Base-by-base conservation (phyloP, 2,113 vertebrate species). In the Ctenodactylus gundi region DNA sequence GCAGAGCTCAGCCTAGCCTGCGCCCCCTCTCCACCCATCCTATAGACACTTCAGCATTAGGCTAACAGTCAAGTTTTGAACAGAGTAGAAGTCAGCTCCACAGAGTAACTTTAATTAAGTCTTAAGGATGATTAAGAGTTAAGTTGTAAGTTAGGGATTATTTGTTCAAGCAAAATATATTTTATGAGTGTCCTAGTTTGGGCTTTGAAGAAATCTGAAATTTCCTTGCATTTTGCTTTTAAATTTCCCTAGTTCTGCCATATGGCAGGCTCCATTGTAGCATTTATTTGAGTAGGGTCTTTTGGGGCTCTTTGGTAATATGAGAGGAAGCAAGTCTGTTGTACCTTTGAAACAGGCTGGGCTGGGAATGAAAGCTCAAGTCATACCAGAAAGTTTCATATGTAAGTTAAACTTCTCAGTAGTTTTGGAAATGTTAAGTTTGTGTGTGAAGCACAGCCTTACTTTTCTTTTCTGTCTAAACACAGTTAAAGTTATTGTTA, bases 391-490 rank as follows among this genome's bases (percentile, higher is more conserved):
- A 53, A 85, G 55, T 80, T 91, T 87, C 64, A 55, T 67, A n/a
- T 90, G 81, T 84, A 68, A 65, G 85, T 93, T 83, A 70, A 75
- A 85, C 85, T 89, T 72, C 73, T 64, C 51, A 81, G 49, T 89
- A 81, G 70, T 93, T 93, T 82, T 44, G 58, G 68, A 88, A 95
- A 94, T 67, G 89, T 95, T 93, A 60, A 46, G 49, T 91, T 96
- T 92, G n/a, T 88, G 70, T 89, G 93, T 94, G 93, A 87, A 94
- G 49, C 95, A 70, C 88, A 93, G 94, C 92, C 92, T 96, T 96
- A 92, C 76, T 96, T 95, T 97, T 88, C 96, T 97, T 97, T 94
- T 96, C 93, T 95, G 85, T 95, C 88, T 89, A 67, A 95, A 94
- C 75, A 95, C 85, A 41, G 44, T 91, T 94, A 84, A 77, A 91